A percentile compares a stretch with the other conserved stretches of the same genome.
Conservation (phyloP, 2,888 invertebrate genomes). For the Cantharis rustica region DNA sequence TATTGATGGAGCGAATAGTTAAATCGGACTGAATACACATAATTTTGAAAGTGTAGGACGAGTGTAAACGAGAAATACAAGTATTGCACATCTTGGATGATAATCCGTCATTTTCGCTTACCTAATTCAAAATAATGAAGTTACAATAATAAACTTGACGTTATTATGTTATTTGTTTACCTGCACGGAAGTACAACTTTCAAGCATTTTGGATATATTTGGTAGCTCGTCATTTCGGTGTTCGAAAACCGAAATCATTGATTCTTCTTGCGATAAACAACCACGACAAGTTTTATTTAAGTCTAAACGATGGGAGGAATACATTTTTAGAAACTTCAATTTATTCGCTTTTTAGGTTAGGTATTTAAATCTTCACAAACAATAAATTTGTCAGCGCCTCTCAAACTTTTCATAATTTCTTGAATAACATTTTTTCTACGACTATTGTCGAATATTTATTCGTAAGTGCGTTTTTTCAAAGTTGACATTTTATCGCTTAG, state of each 20-base stretch:
- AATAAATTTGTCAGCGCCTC: background rate
- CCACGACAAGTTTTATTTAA: conserved; percentile 58
- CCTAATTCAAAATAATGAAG: background rate
- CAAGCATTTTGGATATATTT: conserved; percentile 56
- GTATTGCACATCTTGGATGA: conserved; percentile 58
- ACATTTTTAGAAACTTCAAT: background rate
- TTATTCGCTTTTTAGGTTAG: background rate
- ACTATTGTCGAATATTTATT: too few species aligned
- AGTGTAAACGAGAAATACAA: conserved; percentile 55
- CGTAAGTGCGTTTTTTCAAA: too few species aligned
- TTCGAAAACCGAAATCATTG: conserved; percentile 52
- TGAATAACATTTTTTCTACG: too few species aligned
- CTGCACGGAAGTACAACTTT: conserved; percentile 58
- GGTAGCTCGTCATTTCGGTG: conserved; percentile 50
- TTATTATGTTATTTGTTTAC: conserved; percentile 39
- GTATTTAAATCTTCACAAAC: background rate
- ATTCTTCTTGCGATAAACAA: conserved; percentile 55
- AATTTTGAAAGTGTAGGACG: conserved; percentile 58
- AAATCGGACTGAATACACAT: conserved; percentile 57
- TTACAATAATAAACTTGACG: background rate
- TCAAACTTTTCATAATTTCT: background rate
- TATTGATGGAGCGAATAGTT: conserved; percentile 3
- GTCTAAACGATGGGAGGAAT: conserved; percentile 2
- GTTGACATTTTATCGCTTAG: too few species aligned
- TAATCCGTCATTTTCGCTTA: conserved; percentile 56